A percentile compares a stretch with the other conserved stretches of the same genome.
These are phyloP conservation scores for Embiotoca jacksoni DNA, from an alignment of 2,113 vertebrate genomes.

Conservation along the genomic window DNA sequence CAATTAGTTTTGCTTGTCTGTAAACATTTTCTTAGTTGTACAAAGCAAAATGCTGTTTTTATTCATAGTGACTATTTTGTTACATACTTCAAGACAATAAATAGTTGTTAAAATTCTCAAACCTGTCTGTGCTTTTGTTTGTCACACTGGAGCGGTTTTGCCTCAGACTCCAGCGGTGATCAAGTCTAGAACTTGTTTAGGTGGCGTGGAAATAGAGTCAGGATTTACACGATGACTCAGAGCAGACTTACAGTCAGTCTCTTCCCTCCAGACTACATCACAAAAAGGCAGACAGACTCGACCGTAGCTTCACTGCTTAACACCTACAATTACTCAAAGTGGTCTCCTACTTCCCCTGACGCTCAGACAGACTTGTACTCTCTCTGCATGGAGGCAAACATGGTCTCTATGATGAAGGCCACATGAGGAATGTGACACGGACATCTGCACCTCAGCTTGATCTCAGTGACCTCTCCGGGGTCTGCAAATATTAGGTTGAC, in stretches of 20 bases:
- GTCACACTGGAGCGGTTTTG: background rate
- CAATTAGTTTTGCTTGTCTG: constrained; percentile 90
- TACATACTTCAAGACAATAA: constrained; percentile 85
- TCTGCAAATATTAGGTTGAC: constrained; percentile 62
- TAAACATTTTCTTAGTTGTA: constrained; percentile 94
- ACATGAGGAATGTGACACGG: constrained; percentile 77
- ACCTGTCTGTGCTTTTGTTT: constrained; percentile 5
- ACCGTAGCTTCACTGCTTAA: constrained; percentile 1
- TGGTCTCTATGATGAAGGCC: constrained; percentile 57
- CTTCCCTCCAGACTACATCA: background rate
- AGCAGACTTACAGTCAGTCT: background rate
- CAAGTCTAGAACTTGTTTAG: background rate
- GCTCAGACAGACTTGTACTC: constrained; percentile 18
- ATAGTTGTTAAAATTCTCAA: constrained; percentile 78
- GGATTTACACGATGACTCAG: constrained; percentile 13
- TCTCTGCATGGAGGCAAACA: constrained; percentile 45
- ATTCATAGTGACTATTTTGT: constrained; percentile 85
- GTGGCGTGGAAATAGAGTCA: background rate
- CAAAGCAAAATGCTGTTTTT: constrained; percentile 84
- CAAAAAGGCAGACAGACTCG: background rate
- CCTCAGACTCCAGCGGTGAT: background rate
- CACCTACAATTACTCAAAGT: constrained; percentile 6
- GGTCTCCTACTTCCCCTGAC: constrained; percentile 3
- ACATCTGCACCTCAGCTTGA: constrained; percentile 54
- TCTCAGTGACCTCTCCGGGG: constrained; percentile 49